Evolutionary conservation across 2,113 vertebrate genomes (phyloP).

Genomic region (Gavia stellata): DNA sequence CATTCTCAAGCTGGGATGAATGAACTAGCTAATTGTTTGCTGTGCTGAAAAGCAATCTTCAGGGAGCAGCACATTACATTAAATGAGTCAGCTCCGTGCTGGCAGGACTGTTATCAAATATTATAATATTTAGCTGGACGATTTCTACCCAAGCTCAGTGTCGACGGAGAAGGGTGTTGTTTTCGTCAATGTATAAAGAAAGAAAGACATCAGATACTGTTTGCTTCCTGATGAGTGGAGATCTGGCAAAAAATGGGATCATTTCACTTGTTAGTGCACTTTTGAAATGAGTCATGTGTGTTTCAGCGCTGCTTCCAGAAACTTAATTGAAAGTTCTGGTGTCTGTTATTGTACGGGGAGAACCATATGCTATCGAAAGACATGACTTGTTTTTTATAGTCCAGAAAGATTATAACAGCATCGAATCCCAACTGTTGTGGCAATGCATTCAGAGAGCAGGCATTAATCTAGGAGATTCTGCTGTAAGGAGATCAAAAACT

Average conservation of each 20-base stretch:
- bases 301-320: constrained; percentile 40
- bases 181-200: constrained; percentile 7
- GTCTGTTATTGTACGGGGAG: constrained; percentile 38
- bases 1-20: constrained; percentile 57
- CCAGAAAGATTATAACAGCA: constrained; percentile 9
- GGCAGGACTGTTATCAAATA: constrained; percentile 52
- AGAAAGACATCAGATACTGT: constrained; percentile 24
- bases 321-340: constrained; percentile 67
- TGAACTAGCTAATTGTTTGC: constrained; percentile 52
- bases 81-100: constrained; percentile 46
- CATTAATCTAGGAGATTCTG: neutral
- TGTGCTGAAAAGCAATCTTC: constrained; percentile 44
- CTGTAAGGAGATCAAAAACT: neutral
- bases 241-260: constrained; percentile 10
- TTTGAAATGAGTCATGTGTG: constrained; percentile 60
- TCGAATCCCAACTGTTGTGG: constrained; percentile 22
- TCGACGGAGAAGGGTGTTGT: neutral
- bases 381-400: constrained; percentile 52
- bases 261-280: constrained; percentile 53
- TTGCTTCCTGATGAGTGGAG: constrained; percentile 43
- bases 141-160: neutral
- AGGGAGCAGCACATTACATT: constrained; percentile 44
- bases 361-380: constrained; percentile 58
- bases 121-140: constrained; percentile 44
- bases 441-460: neutral